Conservation (phyloP, 2,797 vertebrate genomes). For the Coluber constrictor region DNA sequence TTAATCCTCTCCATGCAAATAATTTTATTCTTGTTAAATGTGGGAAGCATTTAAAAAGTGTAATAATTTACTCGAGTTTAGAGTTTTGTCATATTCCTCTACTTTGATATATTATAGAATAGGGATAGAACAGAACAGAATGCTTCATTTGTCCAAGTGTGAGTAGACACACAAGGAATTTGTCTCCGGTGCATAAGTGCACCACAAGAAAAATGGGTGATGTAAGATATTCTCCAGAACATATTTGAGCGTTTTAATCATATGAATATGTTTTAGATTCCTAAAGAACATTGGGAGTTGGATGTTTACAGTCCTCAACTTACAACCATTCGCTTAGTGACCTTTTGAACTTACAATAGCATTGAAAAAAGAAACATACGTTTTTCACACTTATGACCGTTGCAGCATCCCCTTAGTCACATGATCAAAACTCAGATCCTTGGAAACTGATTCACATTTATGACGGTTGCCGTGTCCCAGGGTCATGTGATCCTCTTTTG, state of each 20-base stretch:
- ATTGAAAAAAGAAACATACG: background rate
- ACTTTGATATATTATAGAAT: background rate
- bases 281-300: background rate
- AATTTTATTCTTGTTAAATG: background rate
- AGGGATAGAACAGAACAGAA: background rate
- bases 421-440: background rate
- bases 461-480: background rate
- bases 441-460: background rate
- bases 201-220: background rate
- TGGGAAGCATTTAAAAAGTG: background rate
- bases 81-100: background rate
- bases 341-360: background rate
- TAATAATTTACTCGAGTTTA: background rate
- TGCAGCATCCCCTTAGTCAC: background rate
- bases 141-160: background rate
- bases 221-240: background rate
- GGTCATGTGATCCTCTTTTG: background rate
- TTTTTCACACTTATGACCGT: background rate
- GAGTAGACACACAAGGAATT: background rate
- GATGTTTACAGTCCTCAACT: background rate
- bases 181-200: background rate
- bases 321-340: background rate
- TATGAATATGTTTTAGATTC: background rate
- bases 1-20: background rate
- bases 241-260: background rate